Evolutionary conservation across 2,888 invertebrate genomes (phyloP).

Genomic region (Drosophila atripex): DNA sequence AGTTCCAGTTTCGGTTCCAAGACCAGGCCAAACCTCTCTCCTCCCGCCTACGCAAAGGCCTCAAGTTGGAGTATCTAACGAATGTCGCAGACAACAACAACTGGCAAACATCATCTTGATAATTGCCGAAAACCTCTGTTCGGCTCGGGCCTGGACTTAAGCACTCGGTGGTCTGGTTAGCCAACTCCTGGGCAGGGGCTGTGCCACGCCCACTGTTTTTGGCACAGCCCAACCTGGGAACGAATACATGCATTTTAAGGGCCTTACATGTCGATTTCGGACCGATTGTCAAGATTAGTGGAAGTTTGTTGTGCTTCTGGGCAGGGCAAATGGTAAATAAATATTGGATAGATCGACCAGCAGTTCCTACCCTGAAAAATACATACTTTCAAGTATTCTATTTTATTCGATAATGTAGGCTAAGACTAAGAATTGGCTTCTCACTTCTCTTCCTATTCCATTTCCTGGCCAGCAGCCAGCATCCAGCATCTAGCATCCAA

Average conservation of each 20-base stretch:
- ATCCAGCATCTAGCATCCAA: constrained; percentile 27
- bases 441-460: constrained; percentile 15
- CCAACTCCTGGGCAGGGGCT: constrained; percentile 24
- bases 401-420: constrained; percentile 4
- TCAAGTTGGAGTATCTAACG: constrained; percentile 61
- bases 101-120: constrained; percentile 72
- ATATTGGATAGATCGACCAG: constrained; percentile 34
- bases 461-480: constrained; percentile 27
- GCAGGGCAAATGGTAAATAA: constrained; percentile 46
- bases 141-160: constrained; percentile 5
- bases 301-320: constrained; percentile 37
- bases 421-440: background rate
- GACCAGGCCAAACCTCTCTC: constrained; percentile 27
- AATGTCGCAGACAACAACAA: constrained; percentile 67
- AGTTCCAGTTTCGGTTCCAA: constrained; percentile 6
- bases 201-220: constrained; percentile 59
- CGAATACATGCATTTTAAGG: constrained; percentile 73
- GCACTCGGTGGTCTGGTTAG: constrained; percentile 36
- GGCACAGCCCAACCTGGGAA: constrained; percentile 16
- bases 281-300: constrained; percentile 60
- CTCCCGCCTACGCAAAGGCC: constrained; percentile 60
- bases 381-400: background rate
- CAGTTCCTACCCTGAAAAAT: constrained; percentile 3
- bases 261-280: constrained; percentile 74
- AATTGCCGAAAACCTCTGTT: constrained; percentile 73